Percentiles rank a stretch among this genome's conserved stretches.
These are phyloP conservation scores for Micronycteris hirsuta DNA, from an alignment of 2,113 vertebrate species.

Conservation along the genomic window DNA sequence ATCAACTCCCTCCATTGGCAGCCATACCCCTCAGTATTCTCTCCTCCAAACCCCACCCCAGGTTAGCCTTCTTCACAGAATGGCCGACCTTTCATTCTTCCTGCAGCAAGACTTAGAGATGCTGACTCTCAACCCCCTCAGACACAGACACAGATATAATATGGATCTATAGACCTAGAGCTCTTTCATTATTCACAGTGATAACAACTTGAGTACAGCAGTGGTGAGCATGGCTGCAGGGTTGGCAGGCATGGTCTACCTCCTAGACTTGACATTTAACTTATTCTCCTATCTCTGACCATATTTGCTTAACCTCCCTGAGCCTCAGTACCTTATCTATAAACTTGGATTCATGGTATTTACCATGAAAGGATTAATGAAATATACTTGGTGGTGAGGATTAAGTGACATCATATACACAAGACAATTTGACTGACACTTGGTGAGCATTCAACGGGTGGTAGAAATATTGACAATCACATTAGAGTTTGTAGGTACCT, in stretches of 20 bases:
- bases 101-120: neutral
- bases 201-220: neutral
- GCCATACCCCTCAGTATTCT: no score
- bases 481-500: neutral
- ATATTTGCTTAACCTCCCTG: neutral
- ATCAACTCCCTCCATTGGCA: fast-evolving
- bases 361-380: neutral
- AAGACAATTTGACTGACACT: neutral
- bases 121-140: neutral
- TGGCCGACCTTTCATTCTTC: neutral
- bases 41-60: neutral
- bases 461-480: neutral
- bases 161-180: neutral
- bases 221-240: neutral
- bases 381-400: neutral
- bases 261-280: neutral
- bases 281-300: neutral
- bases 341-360: neutral
- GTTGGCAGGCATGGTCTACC: fast-evolving
- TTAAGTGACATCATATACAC: neutral
- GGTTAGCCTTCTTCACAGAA: neutral
- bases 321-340: neutral
- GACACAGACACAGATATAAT: neutral
- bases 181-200: neutral
- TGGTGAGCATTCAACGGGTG: neutral